These are phyloP conservation scores for Sarcophaga subvicina DNA, from an alignment of 2,888 invertebrate species.

Conservation along the genomic window DNA sequence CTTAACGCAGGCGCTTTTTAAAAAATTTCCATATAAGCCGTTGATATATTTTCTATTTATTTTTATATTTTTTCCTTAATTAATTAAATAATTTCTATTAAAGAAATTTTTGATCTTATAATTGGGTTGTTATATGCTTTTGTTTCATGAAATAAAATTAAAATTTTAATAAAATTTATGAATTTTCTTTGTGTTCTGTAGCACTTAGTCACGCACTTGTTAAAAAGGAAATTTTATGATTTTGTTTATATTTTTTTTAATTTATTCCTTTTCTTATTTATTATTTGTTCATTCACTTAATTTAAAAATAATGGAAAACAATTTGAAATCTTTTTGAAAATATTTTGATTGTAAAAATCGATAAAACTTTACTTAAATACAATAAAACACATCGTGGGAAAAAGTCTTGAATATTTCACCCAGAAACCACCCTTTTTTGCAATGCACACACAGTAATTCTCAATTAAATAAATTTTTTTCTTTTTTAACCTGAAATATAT, in stretches of 20 bases:
- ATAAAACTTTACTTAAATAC: constrained; percentile 50
- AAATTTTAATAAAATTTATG: no score
- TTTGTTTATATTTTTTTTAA: no score
- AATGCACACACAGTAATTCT: neutral
- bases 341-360: constrained; percentile 53
- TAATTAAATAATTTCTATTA: no score
- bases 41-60: no score
- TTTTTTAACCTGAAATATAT: neutral
- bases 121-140: no score
- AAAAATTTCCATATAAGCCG: neutral
- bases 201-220: no score
- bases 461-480: neutral
- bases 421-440: constrained; percentile 31
- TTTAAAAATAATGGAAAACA: neutral
- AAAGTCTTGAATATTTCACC: constrained; percentile 11
- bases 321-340: neutral
- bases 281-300: neutral
- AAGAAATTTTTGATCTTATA: no score
- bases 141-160: no score
- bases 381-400: constrained; percentile 16
- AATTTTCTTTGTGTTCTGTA: no score
- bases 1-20: constrained; percentile 48
- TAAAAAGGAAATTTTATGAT: no score
- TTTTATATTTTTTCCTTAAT: no score
- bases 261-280: neutral